Conservation (phyloP, 2,113 vertebrate species). For the Scomber scombrus region DNA sequence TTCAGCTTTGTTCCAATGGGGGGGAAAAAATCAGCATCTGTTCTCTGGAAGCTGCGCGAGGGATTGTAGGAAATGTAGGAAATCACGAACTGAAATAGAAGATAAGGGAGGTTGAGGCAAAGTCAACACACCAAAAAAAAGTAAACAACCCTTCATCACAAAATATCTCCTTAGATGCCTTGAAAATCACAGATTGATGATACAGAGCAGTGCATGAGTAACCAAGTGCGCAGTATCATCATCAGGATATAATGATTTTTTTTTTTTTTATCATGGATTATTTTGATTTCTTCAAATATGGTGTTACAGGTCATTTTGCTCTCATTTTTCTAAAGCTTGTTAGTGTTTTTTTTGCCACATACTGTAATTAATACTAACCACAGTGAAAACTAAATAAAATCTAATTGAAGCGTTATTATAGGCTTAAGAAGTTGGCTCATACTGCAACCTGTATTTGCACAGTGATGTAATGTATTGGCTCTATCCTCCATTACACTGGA, state of each 20-base stretch:
- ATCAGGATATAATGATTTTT: too few relatives aligned
- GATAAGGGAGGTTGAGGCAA: constrained; percentile 13
- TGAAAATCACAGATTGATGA: constrained; percentile 13
- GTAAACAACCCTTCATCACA: constrained; percentile 34
- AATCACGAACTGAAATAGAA: constrained; percentile 25
- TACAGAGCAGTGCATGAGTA: not conserved
- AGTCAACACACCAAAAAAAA: constrained; percentile 18
- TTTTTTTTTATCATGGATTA: not conserved
- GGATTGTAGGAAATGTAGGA: constrained; percentile 50
- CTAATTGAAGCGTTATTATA: constrained; percentile 23
- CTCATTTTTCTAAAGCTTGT: not conserved
- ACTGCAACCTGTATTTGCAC: not conserved
- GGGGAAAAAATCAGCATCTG: constrained; percentile 51
- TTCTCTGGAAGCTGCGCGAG: constrained; percentile 49
- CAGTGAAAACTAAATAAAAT: not conserved
- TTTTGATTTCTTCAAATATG: not conserved
- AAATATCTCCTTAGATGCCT: constrained; percentile 4
- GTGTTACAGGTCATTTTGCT: not conserved
- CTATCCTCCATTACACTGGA: not conserved
- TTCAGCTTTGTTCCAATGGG: constrained; percentile 42
- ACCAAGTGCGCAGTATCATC: not conserved
- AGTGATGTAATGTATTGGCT: not conserved
- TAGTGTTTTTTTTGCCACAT: not conserved
- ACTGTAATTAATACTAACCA: not conserved
- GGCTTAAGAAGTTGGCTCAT: not conserved